phyloP scores from a whole-genome alignment of 2,113 vertebrate genomes.

The Toxostoma redivivum region DNA sequence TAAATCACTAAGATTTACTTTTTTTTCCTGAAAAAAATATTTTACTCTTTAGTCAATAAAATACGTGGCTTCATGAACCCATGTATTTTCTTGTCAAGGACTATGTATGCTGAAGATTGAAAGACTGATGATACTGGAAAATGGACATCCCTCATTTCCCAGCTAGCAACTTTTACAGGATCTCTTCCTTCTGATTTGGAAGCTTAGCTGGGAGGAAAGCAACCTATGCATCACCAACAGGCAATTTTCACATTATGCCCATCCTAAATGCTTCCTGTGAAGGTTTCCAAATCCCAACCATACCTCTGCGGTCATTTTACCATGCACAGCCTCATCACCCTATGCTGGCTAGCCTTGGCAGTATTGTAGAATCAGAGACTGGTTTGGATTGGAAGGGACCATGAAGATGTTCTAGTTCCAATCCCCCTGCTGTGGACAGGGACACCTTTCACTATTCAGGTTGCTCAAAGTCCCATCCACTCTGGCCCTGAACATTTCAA shows the following conservation, averaged over 20 bases:
- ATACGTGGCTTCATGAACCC: conserved; percentile 7
- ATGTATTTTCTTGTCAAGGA: neutral
- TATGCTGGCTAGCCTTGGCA: neutral
- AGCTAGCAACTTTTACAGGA: neutral
- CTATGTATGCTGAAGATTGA: neutral
- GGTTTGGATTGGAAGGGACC: neutral
- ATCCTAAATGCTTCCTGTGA: neutral
- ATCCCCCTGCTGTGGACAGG: neutral
- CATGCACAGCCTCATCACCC: neutral
- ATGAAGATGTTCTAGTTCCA: neutral
- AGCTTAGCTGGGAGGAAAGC: neutral
- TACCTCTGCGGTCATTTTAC: neutral
- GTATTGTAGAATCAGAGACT: neutral
- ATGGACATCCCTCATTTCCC: neutral
- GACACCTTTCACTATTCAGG: neutral
- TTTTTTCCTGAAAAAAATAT: conserved; percentile 67
- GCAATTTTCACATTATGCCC: neutral
- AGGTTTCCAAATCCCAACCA: neutral
- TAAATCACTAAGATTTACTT: neutral
- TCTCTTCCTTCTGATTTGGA: neutral
- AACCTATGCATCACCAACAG: neutral
- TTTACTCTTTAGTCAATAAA: conserved; percentile 63
- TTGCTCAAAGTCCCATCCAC: neutral
- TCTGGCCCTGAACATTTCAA: neutral
- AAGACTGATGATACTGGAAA: conserved; percentile 12